phyloP scores from a whole-genome alignment of 2,113 vertebrate genomes.

The Merops nubicus region DNA sequence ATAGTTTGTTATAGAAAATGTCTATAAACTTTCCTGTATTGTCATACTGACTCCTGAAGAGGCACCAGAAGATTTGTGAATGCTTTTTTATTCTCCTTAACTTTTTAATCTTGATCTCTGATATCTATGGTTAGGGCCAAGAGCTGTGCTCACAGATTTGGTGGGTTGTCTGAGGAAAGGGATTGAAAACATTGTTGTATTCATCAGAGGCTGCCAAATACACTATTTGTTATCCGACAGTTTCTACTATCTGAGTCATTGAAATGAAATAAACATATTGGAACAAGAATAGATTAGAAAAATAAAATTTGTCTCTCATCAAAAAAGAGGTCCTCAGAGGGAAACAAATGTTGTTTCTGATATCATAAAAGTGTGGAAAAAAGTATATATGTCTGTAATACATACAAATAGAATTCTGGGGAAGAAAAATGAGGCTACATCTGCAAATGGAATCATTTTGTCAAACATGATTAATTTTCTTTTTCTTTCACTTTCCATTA shows the following conservation, averaged over 20 bases:
- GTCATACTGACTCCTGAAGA: neutral
- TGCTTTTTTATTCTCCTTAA: neutral
- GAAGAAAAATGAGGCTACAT: neutral
- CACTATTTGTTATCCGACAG: neutral
- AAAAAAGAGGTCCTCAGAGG: neutral
- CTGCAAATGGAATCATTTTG: neutral
- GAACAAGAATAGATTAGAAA: neutral
- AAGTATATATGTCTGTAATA: neutral
- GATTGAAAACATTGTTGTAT: rapidly evolving
- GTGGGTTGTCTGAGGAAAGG: neutral
- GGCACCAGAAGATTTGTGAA: neutral
- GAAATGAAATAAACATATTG: neutral
- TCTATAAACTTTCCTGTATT: neutral
- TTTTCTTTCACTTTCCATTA: neutral
- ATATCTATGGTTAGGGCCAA: no score
- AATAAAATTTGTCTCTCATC: neutral
- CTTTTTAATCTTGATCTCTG: neutral
- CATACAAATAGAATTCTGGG: rapidly evolving
- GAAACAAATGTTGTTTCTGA: neutral
- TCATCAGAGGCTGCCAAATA: neutral
- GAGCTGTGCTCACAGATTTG: neutral
- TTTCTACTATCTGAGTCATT: neutral
- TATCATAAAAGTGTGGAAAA: neutral
- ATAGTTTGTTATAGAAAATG: neutral
- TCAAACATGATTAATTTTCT: neutral